A percentile compares a stretch with the other conserved stretches of the same genome.
These are phyloP conservation scores for Engraulis encrasicolus DNA, from an alignment of 2,113 vertebrate species.

Conservation along the genomic window DNA sequence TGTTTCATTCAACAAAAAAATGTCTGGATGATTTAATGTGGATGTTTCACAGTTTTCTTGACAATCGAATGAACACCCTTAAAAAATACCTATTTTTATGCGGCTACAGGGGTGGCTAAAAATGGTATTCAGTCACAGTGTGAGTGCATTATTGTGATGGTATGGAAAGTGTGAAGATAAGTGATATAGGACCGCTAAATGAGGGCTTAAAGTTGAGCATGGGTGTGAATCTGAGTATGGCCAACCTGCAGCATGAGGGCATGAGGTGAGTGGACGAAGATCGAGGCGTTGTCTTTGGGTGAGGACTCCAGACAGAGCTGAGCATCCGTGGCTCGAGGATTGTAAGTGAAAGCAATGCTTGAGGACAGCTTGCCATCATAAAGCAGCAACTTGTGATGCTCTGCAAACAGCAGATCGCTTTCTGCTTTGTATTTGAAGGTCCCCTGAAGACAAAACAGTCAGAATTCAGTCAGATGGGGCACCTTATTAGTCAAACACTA, in stretches of 20 bases:
- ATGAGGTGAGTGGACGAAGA: conserved; percentile 97
- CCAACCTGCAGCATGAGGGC: conserved; percentile 98
- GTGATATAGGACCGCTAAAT: not conserved
- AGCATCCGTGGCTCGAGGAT: conserved; percentile 94
- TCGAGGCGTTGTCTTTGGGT: conserved; percentile 93
- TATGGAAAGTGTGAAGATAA: too few relatives aligned
- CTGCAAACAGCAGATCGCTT: conserved; percentile 93
- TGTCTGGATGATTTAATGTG: too few relatives aligned
- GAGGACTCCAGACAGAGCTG: conserved; percentile 98
- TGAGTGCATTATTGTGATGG: too few relatives aligned
- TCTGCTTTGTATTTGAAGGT: conserved; percentile 97
- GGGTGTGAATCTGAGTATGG: too few relatives aligned
- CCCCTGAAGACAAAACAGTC: conserved; percentile 75
- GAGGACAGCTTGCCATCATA: conserved; percentile 94
- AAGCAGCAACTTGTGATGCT: conserved; percentile 92
- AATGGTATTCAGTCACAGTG: too few relatives aligned
- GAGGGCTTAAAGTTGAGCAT: not conserved
- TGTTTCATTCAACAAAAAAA: too few relatives aligned
- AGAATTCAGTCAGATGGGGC: too few relatives aligned
- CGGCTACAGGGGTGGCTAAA: too few relatives aligned
- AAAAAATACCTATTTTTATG: too few relatives aligned
- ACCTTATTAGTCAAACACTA: not conserved
- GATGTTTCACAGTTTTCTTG: too few relatives aligned
- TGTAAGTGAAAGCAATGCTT: conserved; percentile 93
- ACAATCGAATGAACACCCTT: too few relatives aligned